These are phyloP conservation scores for Erethizon dorsatum DNA, from an alignment of 2,797 vertebrate species.

Conservation along the genomic window DNA sequence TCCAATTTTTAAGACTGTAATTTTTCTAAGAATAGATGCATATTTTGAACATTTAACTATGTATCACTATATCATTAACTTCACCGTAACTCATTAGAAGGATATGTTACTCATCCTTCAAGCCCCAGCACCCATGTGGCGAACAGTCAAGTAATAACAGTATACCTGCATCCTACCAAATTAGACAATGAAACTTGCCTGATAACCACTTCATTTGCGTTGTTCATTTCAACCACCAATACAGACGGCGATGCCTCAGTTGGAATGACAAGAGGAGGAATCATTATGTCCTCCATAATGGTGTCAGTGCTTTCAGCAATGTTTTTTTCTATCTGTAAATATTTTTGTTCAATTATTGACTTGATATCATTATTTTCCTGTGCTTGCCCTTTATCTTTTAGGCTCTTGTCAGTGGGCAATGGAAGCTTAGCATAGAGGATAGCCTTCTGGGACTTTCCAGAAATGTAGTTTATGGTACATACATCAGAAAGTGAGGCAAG, in stretches of 20 bases:
- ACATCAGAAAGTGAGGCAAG: constrained; percentile 92
- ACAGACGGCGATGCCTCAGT: constrained; percentile 93
- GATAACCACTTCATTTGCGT: constrained; percentile 93
- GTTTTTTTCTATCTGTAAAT: constrained; percentile 78
- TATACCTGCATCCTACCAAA: neutral
- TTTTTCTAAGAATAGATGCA: constrained; percentile 43
- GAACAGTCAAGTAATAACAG: neutral
- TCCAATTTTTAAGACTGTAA: constrained; percentile 23
- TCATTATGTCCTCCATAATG: constrained; percentile 72
- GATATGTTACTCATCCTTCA: constrained; percentile 20
- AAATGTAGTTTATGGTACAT: constrained; percentile 93
- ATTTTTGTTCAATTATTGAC: constrained; percentile 81
- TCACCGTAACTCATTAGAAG: neutral
- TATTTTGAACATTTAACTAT: constrained; percentile 24
- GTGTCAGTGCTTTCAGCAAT: constrained; percentile 66
- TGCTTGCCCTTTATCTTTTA: constrained; percentile 84
- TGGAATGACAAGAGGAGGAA: constrained; percentile 92
- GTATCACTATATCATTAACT: neutral
- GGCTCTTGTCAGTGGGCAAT: constrained; percentile 88
- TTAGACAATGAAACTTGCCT: constrained; percentile 90
- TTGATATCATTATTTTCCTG: constrained; percentile 70
- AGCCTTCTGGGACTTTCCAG: constrained; percentile 92
- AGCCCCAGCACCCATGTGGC: neutral
- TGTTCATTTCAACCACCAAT: constrained; percentile 93
- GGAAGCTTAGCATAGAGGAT: constrained; percentile 94